Percentiles rank a stretch among this genome's conserved stretches.
Conservation (phyloP, 2,888 invertebrate species). For the Limenitis camilla region DNA sequence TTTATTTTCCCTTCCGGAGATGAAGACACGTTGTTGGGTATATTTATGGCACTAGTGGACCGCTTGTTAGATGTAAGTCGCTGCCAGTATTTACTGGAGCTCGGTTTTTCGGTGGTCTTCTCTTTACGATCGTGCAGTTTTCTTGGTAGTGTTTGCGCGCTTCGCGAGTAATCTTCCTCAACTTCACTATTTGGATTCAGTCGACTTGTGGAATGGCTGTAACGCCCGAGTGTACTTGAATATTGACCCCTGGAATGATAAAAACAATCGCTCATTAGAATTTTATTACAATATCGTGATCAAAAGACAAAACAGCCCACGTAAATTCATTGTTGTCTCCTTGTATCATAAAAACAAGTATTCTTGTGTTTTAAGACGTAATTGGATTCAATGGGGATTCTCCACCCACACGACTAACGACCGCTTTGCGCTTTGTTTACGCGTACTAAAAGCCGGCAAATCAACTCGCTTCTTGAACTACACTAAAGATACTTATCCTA, state of each 20-base stretch:
- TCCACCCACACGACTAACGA: conserved; percentile 56
- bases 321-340: conserved; percentile 50
- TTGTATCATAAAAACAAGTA: conserved; percentile 54
- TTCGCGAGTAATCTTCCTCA: conserved; percentile 73
- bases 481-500: conserved; percentile 12
- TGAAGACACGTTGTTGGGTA: conserved; percentile 67
- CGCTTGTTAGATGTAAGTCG: conserved; percentile 71
- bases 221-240: conserved; percentile 84
- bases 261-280: conserved; percentile 33
- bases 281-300: conserved; percentile 43
- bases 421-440: conserved; percentile 57
- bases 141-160: conserved; percentile 85
- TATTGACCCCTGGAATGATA: conserved; percentile 77
- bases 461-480: conserved; percentile 9
- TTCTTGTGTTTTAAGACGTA: conserved; percentile 50
- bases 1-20: conserved; percentile 57
- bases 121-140: conserved; percentile 73
- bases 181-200: conserved; percentile 73
- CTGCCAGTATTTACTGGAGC: conserved; percentile 64
- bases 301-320: conserved; percentile 45
- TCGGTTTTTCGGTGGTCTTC: conserved; percentile 58
- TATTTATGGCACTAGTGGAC: conserved; percentile 78
- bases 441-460: conserved; percentile 29
- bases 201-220: conserved; percentile 87
- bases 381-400: conserved; percentile 63